These are phyloP conservation scores for Drosophila silvestris DNA, from an alignment of 2,888 invertebrate genomes.

Conservation along the genomic window DNA sequence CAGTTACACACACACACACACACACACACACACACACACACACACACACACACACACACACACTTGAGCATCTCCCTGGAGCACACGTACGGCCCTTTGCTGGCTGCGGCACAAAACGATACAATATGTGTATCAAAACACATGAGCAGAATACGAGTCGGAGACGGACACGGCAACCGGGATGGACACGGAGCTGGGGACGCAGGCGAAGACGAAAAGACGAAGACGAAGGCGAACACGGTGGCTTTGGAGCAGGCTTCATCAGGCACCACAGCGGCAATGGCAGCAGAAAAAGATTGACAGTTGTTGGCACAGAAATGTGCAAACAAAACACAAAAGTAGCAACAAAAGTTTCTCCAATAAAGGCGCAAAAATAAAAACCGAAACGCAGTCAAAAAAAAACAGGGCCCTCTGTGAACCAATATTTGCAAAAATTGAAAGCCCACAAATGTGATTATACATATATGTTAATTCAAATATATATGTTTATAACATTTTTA, in stretches of 20 bases:
- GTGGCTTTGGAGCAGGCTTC: constrained; percentile 42
- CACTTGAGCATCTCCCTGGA: constrained; percentile 33
- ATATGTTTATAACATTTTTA: background rate
- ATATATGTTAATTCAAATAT: background rate
- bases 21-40: constrained; percentile 7
- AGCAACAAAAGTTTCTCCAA: constrained; percentile 69
- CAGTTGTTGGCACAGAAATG: constrained; percentile 78
- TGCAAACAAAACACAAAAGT: constrained; percentile 73
- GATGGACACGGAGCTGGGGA: constrained; percentile 3
- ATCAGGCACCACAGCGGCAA: constrained; percentile 36
- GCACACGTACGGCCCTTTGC: constrained; percentile 44
- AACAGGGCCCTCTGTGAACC: constrained; percentile 52
- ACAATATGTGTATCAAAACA: constrained; percentile 78
- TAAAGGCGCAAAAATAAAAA: constrained; percentile 60
- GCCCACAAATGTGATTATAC: background rate
- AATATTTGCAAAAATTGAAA: background rate
- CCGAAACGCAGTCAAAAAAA: constrained; percentile 53
- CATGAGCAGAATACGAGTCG: constrained; percentile 60
- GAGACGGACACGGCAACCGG: constrained; percentile 24
- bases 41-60: constrained; percentile 4
- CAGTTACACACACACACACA: background rate
- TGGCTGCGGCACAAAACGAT: constrained; percentile 70
- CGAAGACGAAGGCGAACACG: background rate
- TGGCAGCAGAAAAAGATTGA: constrained; percentile 64
- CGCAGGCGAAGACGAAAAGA: constrained; percentile 6